Conservation (phyloP, 2,113 vertebrate species). For the Pantherophis guttatus region DNA sequence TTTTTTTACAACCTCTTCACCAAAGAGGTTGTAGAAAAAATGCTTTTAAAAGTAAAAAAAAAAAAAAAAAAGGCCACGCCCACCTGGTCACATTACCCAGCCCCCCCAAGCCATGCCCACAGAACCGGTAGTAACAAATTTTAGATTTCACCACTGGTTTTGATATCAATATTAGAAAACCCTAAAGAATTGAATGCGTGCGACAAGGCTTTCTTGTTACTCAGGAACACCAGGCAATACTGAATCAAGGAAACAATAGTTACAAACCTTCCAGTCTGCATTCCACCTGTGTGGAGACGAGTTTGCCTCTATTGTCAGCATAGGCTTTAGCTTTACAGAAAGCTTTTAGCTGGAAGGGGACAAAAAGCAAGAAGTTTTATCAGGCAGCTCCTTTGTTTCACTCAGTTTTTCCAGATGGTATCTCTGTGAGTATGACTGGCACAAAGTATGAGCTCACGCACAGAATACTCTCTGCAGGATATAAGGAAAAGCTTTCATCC, state of each 20-base stretch:
- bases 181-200: background rate
- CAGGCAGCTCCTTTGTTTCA: background rate
- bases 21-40: too few relatives aligned
- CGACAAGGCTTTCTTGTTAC: background rate
- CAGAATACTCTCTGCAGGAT: background rate
- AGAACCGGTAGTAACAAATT: too few relatives aligned
- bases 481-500: background rate
- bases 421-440: background rate
- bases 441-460: background rate
- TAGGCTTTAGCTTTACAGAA: background rate
- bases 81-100: too few relatives aligned
- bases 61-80: too few relatives aligned
- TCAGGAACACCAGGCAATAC: background rate
- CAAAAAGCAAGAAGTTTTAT: background rate
- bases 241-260: background rate
- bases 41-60: too few relatives aligned
- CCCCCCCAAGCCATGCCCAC: too few relatives aligned
- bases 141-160: background rate
- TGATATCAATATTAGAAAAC: background rate
- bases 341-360: background rate
- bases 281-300: rapidly evolving
- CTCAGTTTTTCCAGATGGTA: background rate
- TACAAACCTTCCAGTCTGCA: background rate
- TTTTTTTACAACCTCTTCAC: too few relatives aligned
- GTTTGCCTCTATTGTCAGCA: background rate